Evolutionary conservation across 2,797 vertebrate species (phyloP).

Genomic region (Lutjanus argentimaculatus): DNA sequence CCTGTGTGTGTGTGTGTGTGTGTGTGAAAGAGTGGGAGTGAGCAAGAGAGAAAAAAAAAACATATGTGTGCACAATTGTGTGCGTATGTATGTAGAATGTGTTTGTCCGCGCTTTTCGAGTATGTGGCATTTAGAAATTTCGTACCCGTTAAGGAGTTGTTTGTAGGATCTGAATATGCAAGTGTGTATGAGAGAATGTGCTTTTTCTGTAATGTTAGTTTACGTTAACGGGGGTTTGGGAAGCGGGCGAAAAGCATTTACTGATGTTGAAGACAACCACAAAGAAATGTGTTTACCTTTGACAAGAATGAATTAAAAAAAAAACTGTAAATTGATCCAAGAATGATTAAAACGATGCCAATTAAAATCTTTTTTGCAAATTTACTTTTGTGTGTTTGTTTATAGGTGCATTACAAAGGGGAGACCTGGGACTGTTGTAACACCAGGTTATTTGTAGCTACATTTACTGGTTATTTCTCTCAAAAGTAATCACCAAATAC

Average conservation of each 20-base stretch:
- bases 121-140: conserved; percentile 86
- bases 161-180: conserved; percentile 89
- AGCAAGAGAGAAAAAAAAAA: conserved; percentile 19
- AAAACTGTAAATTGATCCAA: conserved; percentile 82
- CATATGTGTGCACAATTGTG: conserved; percentile 61
- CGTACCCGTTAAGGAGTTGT: conserved; percentile 82
- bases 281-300: conserved; percentile 79
- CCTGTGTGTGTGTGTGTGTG: conserved; percentile 11
- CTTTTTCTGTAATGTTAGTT: conserved; percentile 78
- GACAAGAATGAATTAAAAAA: conserved; percentile 71
- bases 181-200: conserved; percentile 76
- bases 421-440: no score
- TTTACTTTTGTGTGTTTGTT: conserved; percentile 53
- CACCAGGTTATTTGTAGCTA: no score
- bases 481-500: no score
- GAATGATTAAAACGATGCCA: conserved; percentile 83
- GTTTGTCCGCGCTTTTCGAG: conserved; percentile 81
- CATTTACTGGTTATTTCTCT: no score
- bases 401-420: neutral
- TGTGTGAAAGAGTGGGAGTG: neutral
- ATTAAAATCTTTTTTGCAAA: conserved; percentile 86
- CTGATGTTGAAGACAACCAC: conserved; percentile 74
- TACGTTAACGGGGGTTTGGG: conserved; percentile 57
- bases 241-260: conserved; percentile 77
- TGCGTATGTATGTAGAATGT: conserved; percentile 77